Evolutionary conservation across 1,140 invertebrate genomes (phyloP), one percentile per base, ranked within the genome.

Genomic region (Anadara kagoshimensis): DNA sequence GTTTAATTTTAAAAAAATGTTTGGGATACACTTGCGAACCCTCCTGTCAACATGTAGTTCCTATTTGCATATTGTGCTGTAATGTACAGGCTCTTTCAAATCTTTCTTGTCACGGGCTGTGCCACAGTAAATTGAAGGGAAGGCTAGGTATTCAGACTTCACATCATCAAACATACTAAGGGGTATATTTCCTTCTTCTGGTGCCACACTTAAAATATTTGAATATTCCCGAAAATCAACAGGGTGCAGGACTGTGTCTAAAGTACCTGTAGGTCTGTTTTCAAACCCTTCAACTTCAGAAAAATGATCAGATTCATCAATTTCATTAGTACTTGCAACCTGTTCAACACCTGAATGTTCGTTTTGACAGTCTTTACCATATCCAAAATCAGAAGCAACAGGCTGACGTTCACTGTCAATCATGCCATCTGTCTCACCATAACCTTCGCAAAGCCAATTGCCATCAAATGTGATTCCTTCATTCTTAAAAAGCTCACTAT

Each of bases 1-100:
- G 75, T 29, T 72, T 78, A 16, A 67, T 26, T 69, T 78, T 43
- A 71, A 77, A 72, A 76, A 81, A 24, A 75, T 72, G 49, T 74
- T 80, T 63, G 75, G 69, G 14, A 77, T 26, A 54, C 29, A 64
- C 24, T 20, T 26, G 14, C 75, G 75, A 53, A 45, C 67, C 54
- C 78, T 43, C 63, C 78, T 67, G 59, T 73, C 77, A 56, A 45
- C 43, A 61, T 54, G 58, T 22, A 78, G 45, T 59, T 79, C 75
- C 62, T 54, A 77, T 65, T 74, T 77, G 18, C 41, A 70, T 24
- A 77, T 68, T 5, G 43, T 47, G 61, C 77, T 78, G 44, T 78
- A 78, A 65, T 72, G 69, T 16, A 78, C 56, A 41, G 54, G 53
- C 16, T 22, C 49, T n/a, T 58, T 16, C 22, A 73, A 29, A n/a